Evolutionary conservation across 2,888 invertebrate genomes (phyloP).

Genomic region (Chironomus riparius): DNA sequence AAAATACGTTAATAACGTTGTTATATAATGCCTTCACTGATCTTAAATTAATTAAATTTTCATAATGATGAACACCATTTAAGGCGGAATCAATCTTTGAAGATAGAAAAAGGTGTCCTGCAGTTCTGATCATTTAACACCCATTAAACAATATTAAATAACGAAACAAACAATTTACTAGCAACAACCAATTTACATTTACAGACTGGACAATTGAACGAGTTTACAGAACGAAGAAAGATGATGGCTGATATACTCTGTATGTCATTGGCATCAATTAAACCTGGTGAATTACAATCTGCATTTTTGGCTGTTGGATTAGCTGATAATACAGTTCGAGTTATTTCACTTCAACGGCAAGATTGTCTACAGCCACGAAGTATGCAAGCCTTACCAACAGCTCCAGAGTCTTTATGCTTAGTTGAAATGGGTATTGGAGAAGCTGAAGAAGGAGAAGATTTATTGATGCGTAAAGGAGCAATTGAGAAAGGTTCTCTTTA

Average conservation of each 20-base stretch:
- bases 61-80: slow-evolving; percentile 39
- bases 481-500: slow-evolving; percentile 66
- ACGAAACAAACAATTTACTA: background rate
- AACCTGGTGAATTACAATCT: slow-evolving; percentile 87
- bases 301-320: slow-evolving; percentile 94
- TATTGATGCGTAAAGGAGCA: slow-evolving; percentile 28
- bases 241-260: slow-evolving; percentile 96
- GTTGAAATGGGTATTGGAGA: slow-evolving; percentile 80
- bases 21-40: background rate
- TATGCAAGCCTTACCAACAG: slow-evolving; percentile 93
- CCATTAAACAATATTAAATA: background rate
- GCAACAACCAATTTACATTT: slow-evolving; percentile 19
- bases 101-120: slow-evolving; percentile 43
- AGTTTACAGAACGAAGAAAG: slow-evolving; percentile 94
- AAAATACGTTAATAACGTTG: no score
- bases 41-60: background rate
- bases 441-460: slow-evolving; percentile 44
- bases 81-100: slow-evolving; percentile 37
- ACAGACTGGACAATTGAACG: slow-evolving; percentile 94
- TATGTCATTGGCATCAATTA: slow-evolving; percentile 94
- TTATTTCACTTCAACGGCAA: slow-evolving; percentile 92
- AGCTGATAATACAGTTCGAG: slow-evolving; percentile 92
- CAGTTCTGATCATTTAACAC: slow-evolving; percentile 38
- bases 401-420: slow-evolving; percentile 93
- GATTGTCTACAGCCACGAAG: slow-evolving; percentile 92